Evolutionary conservation across 2,113 vertebrate genomes (phyloP).

Genomic region (Trematocara nigrifrons): DNA sequence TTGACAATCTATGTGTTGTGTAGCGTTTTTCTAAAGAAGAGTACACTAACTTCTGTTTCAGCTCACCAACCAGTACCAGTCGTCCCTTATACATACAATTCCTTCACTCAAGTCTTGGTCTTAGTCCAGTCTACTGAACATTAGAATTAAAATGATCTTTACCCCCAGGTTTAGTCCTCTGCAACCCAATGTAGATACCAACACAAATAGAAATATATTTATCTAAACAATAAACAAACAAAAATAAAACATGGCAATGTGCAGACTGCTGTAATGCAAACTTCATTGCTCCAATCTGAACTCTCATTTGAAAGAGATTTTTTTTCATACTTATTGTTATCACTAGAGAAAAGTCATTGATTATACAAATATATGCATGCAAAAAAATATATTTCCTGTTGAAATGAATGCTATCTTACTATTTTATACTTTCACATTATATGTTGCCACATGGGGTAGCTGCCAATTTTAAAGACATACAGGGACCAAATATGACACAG

Average conservation of each 20-base stretch:
- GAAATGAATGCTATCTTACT: not conserved
- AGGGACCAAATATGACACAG: not conserved
- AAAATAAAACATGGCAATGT: not conserved
- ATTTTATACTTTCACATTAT: slow-evolving; percentile 39
- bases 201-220: not conserved
- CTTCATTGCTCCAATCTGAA: not conserved
- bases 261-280: not conserved
- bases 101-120: not conserved
- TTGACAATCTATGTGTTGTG: not conserved
- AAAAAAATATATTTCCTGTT: not conserved
- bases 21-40: not conserved
- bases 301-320: not conserved
- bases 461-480: slow-evolving; percentile 44
- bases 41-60: not conserved
- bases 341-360: not conserved
- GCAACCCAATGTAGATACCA: not conserved
- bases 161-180: not conserved
- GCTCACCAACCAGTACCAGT: not conserved
- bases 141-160: not conserved
- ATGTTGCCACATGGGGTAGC: slow-evolving; percentile 37
- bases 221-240: not conserved
- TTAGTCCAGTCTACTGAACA: not conserved
- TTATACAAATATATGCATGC: not conserved
- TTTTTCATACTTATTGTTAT: not conserved
- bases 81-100: not conserved